Evolutionary conservation across 1,140 invertebrate species (phyloP).

Genomic region (Drosophila lacertosa): DNA sequence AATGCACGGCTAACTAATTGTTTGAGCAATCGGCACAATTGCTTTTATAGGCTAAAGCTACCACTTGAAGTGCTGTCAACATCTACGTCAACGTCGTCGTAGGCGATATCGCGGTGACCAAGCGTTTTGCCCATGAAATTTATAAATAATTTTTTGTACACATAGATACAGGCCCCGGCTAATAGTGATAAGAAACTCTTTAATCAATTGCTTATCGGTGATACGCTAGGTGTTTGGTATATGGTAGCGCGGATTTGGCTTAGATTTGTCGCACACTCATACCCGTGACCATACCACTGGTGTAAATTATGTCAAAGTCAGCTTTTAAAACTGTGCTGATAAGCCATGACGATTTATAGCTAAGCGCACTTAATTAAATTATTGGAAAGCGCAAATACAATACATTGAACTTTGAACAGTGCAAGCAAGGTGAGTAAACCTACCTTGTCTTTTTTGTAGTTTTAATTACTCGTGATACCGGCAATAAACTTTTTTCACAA

Average conservation of each 20-base stretch:
- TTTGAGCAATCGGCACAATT: conserved; percentile 25
- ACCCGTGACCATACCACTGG: background rate
- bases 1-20: conserved; percentile 44
- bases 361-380: conserved; percentile 27
- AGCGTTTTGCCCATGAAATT: conserved; percentile 56
- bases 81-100: conserved; percentile 4
- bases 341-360: conserved; percentile 32
- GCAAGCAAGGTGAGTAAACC: conserved; percentile 14
- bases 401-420: conserved; percentile 21
- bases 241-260: conserved; percentile 20
- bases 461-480: background rate
- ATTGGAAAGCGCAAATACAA: conserved; percentile 24
- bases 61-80: conserved; percentile 44
- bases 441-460: background rate
- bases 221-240: background rate
- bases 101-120: conserved; percentile 38
- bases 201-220: conserved; percentile 36
- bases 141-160: conserved; percentile 56
- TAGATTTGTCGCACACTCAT: conserved; percentile 26
- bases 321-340: conserved; percentile 29
- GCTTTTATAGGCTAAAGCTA: conserved; percentile 62
- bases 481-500: background rate
- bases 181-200: conserved; percentile 36
- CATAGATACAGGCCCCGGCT: conserved; percentile 26
- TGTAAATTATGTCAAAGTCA: conserved; percentile 42